Conservation (phyloP, 64 coral and sea anemone genomes). For the Orbicella faveolata region DNA sequence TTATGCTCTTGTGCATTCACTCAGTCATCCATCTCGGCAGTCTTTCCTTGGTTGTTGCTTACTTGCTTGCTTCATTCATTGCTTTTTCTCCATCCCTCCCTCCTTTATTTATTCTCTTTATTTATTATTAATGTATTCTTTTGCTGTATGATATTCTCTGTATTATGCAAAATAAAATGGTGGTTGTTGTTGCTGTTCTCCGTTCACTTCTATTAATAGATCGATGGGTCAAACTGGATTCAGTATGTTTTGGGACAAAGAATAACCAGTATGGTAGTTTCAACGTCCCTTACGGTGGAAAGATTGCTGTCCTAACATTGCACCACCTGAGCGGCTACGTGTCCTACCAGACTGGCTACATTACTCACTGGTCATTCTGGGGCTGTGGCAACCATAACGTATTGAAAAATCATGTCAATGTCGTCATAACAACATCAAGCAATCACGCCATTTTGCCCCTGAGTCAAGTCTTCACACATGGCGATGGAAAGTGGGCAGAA, state of each 20-base stretch:
- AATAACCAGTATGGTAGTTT: background rate
- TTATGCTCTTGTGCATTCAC: no score
- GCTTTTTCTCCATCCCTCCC: no score
- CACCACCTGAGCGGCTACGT: background rate
- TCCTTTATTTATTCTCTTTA: no score
- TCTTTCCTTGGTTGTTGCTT: no score
- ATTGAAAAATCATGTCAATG: background rate
- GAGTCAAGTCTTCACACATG: no score
- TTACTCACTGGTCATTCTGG: background rate
- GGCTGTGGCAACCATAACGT: background rate
- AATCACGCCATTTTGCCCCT: background rate
- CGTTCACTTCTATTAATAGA: background rate
- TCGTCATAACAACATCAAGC: background rate
- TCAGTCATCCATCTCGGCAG: no score
- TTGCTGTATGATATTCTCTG: no score
- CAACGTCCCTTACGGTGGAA: background rate
- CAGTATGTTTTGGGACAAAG: background rate
- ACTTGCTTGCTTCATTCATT: no score
- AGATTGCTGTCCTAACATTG: background rate
- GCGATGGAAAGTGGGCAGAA: no score
- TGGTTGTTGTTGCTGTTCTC: background rate
- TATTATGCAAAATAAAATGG: no score
- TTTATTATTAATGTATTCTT: no score
- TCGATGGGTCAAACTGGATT: background rate
- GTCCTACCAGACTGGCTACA: background rate